Evolutionary conservation across 2,888 invertebrate species (phyloP).

Genomic region (Syrphus vitripennis): DNA sequence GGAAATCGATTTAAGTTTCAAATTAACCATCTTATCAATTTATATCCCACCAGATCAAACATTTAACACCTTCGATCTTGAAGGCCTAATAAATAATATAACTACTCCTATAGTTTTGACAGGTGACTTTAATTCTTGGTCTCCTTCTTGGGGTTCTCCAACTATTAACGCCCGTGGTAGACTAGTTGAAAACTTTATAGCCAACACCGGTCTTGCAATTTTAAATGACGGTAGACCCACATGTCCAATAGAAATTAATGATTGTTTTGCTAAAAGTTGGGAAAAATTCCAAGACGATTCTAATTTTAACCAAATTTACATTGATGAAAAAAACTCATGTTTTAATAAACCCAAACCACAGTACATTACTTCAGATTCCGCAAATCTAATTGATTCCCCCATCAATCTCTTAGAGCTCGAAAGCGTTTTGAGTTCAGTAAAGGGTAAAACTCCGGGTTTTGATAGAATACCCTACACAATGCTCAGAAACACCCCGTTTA

Average conservation of each 20-base stretch:
- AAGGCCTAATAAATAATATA: too few relatives aligned
- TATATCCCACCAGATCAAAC: conserved; percentile 28
- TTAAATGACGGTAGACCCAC: too few relatives aligned
- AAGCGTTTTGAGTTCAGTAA: too few relatives aligned
- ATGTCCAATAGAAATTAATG: background rate
- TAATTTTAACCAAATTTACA: background rate
- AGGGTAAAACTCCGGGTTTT: too few relatives aligned
- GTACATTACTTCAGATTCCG: background rate
- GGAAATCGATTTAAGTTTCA: conserved; percentile 14
- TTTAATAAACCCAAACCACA: too few relatives aligned
- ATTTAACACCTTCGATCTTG: background rate
- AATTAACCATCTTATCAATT: conserved; percentile 13
- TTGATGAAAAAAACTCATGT: background rate
- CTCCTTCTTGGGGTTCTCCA: too few relatives aligned
- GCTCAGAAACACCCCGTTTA: background rate
- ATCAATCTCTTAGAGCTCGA: background rate
- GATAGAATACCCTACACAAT: conserved; percentile 4
- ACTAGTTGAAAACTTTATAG: too few relatives aligned
- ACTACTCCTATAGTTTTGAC: too few relatives aligned
- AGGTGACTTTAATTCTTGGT: too few relatives aligned
- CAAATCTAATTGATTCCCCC: background rate
- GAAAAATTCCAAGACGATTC: background rate
- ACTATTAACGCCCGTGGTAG: too few relatives aligned
- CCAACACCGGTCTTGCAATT: too few relatives aligned
- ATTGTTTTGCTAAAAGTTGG: background rate